These are phyloP conservation scores for Oryzias woworae DNA, from an alignment of 2,113 vertebrate genomes.

Conservation along the genomic window DNA sequence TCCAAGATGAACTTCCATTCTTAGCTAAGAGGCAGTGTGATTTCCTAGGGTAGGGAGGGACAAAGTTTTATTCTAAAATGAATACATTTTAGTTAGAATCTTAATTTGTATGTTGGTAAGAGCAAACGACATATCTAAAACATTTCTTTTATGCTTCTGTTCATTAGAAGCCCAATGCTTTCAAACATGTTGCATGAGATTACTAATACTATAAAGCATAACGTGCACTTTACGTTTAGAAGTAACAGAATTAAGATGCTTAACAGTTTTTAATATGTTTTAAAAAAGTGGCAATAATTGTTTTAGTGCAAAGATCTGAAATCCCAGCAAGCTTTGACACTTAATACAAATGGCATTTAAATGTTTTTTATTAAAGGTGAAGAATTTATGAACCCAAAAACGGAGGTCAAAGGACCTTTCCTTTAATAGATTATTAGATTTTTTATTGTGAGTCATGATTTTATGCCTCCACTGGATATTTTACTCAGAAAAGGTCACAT, in stretches of 20 bases:
- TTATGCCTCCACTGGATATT: not conserved
- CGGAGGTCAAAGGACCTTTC: not conserved
- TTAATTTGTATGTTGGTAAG: slow-evolving; percentile 4
- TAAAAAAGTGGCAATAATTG: not conserved
- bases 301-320: slow-evolving; percentile 23
- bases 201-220: slow-evolving; percentile 2
- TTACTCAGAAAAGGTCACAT: not conserved
- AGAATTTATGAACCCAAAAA: slow-evolving; percentile 26
- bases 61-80: slow-evolving; percentile 19
- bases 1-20: slow-evolving; percentile 50
- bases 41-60: slow-evolving; percentile 20
- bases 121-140: slow-evolving; percentile 27
- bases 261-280: not conserved
- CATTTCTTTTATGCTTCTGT: not conserved
- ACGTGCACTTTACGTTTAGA: not conserved
- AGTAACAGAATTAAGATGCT: not conserved
- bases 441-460: not conserved
- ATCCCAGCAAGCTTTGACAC: slow-evolving; percentile 21
- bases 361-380: slow-evolving; percentile 18
- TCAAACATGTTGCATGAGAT: slow-evolving; percentile 11
- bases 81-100: slow-evolving; percentile 15
- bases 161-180: slow-evolving; percentile 11
- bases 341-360: slow-evolving; percentile 46
- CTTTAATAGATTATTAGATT: slow-evolving; percentile 5
- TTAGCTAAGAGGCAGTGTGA: slow-evolving; percentile 21